Base-by-base conservation (phyloP, 2,113 vertebrate species). In the Semnopithecus entellus region DNA sequence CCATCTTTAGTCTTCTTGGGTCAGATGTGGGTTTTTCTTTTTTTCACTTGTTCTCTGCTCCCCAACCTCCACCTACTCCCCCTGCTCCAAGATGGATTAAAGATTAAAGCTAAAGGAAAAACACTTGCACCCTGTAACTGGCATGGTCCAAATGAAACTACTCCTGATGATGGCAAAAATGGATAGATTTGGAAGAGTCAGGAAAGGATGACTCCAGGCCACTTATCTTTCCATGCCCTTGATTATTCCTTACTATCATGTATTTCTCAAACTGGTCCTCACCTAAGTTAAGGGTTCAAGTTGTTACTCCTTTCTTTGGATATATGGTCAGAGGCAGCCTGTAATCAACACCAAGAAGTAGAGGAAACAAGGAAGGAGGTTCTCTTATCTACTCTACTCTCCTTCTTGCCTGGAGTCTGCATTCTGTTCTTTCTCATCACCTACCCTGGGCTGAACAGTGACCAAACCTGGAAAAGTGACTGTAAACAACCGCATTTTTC, bases 361-460 rank as follows among this genome's bases (percentile, higher is more conserved):
- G 5, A 82, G 45, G 32, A 93, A 73, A 64, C 9, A 82, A 88
- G 12, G 10, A 83, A 88, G 40, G 68, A 27, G 38, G 30, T 83
- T 61, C 14, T 80, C 91, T 88, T 45, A 50, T 50, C 20, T 79
- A n/a, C 18, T 92, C 45, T 82, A 45, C 55, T 35, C 10, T 61
- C 59, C 6, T 85, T 91, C 32, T 90, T 35, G 50, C 32, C 32
- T 61, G 43, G 35, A 88, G 38, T 57, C 55, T 90, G 64, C 20
- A 81, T 90, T 97, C 35, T 90, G 45, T 48, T n/a, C 57, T 90
- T 92, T 80, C 66, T 80, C 55, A 87, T 90, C 18, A 48, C 8
- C n/a, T 57, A 14, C 9, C 50, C 48, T 40, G 8, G 1, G 8
- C 50, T 95, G 32, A 93, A 35, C 79, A 84, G 75, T 70, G 75